Evolutionary conservation across 2,113 vertebrate species (phyloP), one percentile per base, ranked within the genome.

Genomic region (Oostethus manadensis): DNA sequence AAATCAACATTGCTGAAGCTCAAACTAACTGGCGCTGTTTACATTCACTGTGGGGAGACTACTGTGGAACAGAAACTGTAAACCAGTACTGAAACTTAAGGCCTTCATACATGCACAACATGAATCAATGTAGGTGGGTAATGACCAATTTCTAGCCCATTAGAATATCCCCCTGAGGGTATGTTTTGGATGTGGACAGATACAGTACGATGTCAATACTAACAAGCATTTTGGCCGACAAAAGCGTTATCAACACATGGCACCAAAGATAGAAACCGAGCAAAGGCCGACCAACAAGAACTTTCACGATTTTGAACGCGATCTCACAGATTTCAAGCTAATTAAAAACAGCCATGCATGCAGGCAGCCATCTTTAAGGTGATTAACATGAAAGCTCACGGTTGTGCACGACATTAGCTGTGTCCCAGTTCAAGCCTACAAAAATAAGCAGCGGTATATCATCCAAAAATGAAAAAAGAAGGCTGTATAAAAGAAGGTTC

Each of bases 1-100:
- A 84, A 81, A 84, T 87, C 83, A 85, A 81, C 80, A 69, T 68
- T 40, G 81, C 66, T 84, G 77, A 71, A 77, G 76, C 76, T 71
- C 55, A 71, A 82, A 70, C 67, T 60, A 69, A 75, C 84, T 86
- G 80, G 68, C 67, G 77, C 68, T 43, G 66, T 66, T 77, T 56
- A 58, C 51, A 60, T 71, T 74, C 56, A 72, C 76, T 68, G 75
- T 59, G 66, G 73, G 62, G 67, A 74, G 72, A 74, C 72, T 74
- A 65, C 71, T 67, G 77, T 65, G 74, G 74, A 71, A 56, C 60
- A 67, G 68, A 76, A 70, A 78, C 73, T 82, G 79, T 83, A 86
- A 86, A 84, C 84, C 82, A 68, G 70, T 82, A 77, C 80, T 78
- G 73, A 70, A 79, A 78, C 79, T 58, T 54, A 56, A 79, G 73